Evolutionary conservation across 2,888 invertebrate genomes (phyloP).

Genomic region (Pilophorus perplexus): DNA sequence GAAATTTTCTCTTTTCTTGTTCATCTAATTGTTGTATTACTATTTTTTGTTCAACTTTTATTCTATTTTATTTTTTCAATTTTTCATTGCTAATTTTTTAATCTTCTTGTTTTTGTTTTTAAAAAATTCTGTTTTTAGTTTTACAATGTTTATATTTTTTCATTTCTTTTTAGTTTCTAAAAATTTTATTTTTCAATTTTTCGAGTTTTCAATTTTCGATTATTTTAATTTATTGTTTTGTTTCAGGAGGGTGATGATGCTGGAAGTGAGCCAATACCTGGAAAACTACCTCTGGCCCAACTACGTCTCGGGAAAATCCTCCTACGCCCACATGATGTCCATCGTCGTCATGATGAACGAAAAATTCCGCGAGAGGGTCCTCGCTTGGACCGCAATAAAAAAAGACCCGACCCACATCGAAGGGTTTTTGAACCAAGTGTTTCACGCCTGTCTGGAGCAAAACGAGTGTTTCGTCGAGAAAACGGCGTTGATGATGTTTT

Average conservation of each 20-base stretch:
- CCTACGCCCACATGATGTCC: constrained; percentile 89
- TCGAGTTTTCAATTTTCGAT: too few species aligned
- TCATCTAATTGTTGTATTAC: too few species aligned
- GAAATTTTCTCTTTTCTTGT: too few species aligned
- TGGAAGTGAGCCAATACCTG: constrained; percentile 95
- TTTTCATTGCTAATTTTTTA: too few species aligned
- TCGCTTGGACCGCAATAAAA: constrained; percentile 90
- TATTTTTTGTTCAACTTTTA: too few species aligned
- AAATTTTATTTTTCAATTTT: too few species aligned
- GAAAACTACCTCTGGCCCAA: constrained; percentile 98
- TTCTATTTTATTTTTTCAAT: too few species aligned
- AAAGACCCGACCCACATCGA: constrained; percentile 73
- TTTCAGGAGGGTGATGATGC: constrained; percentile 92
- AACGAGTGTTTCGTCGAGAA: constrained; percentile 61
- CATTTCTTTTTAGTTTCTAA: too few species aligned
- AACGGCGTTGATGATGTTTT: constrained; percentile 82
- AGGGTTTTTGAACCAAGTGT: constrained; percentile 77
- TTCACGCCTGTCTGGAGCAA: constrained; percentile 64
- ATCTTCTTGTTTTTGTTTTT: too few species aligned
- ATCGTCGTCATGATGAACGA: constrained; percentile 99
- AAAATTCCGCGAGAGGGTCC: constrained; percentile 94
- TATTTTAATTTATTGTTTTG: too few species aligned
- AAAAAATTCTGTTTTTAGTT: too few species aligned
- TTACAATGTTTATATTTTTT: too few species aligned
- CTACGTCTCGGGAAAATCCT: constrained; percentile 71